Percentiles rank a stretch among this genome's conserved stretches.
Conservation (phyloP, 2,113 vertebrate genomes). For the Anguilla japonica region DNA sequence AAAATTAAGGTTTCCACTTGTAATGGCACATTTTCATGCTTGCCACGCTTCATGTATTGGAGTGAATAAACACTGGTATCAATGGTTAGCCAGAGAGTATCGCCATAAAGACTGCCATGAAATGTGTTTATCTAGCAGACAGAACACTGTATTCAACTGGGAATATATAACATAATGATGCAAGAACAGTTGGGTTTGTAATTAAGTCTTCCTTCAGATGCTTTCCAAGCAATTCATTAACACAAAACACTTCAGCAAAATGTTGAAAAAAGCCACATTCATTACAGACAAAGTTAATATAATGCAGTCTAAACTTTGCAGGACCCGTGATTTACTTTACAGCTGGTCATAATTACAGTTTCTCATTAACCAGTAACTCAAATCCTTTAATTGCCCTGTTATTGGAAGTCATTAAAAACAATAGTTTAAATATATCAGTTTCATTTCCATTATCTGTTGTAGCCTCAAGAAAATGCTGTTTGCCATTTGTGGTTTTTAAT, state of each 20-base stretch:
- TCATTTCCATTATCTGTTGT: conserved; percentile 32
- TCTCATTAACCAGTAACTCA: conserved; percentile 56
- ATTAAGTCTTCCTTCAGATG: conserved; percentile 76
- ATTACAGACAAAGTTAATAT: conserved; percentile 63
- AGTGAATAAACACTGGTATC: conserved; percentile 78
- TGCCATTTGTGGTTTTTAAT: conserved; percentile 32
- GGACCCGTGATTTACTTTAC: conserved; percentile 57
- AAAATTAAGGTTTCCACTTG: conserved; percentile 81
- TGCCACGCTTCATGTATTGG: conserved; percentile 69
- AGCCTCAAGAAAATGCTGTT: conserved; percentile 25
- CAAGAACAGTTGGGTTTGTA: conserved; percentile 61
- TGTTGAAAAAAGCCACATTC: conserved; percentile 58
- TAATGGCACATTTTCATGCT: conserved; percentile 74
- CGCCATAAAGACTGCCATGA: conserved; percentile 67
- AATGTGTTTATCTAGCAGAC: conserved; percentile 71
- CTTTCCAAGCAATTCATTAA: conserved; percentile 76
- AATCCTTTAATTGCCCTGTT: conserved; percentile 59
- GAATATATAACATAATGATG: conserved; percentile 68
- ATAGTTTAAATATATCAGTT: conserved; percentile 38
- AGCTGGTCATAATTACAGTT: conserved; percentile 62
- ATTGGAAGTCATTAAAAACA: conserved; percentile 54
- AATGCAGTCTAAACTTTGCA: conserved; percentile 60
- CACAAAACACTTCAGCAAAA: conserved; percentile 64
- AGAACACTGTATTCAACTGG: conserved; percentile 58
- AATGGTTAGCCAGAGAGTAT: conserved; percentile 68